Percentiles rank a stretch among this genome's conserved stretches.
phyloP scores from a whole-genome alignment of 2,113 vertebrate genomes.

The Sciurus niger region DNA sequence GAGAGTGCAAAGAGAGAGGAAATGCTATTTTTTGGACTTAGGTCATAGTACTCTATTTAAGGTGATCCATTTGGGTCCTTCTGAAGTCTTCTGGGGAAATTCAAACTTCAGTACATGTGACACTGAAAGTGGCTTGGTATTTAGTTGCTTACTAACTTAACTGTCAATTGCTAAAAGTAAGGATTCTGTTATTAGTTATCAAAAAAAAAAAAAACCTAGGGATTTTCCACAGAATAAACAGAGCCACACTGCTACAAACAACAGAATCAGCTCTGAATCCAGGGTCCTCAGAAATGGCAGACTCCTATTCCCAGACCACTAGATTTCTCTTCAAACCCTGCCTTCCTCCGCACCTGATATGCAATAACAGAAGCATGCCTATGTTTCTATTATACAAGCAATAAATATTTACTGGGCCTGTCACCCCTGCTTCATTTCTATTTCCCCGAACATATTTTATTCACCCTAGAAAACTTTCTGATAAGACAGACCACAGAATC shows the following conservation, averaged over 20 bases:
- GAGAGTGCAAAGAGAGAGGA: not conserved
- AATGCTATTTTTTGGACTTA: constrained; percentile 31
- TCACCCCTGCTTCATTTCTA: not conserved
- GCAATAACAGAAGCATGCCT: not conserved
- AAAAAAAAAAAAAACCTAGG: not conserved
- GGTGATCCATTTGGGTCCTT: not conserved
- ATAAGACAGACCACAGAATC: not conserved
- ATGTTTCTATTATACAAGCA: constrained; percentile 1
- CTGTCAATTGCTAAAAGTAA: not conserved
- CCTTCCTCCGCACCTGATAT: not conserved
- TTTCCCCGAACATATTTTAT: not conserved
- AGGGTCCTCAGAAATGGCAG: not conserved
- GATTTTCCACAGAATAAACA: not conserved
- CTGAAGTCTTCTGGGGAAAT: not conserved
- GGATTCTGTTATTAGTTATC: not conserved
- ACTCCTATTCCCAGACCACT: not conserved
- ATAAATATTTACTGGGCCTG: not conserved
- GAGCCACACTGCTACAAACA: not conserved
- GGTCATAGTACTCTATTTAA: constrained; percentile 35
- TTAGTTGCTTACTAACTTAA: constrained; percentile 49
- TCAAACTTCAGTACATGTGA: not conserved
- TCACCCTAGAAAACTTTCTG: constrained; percentile 9
- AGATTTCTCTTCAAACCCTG: not conserved
- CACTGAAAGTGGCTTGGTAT: not conserved
- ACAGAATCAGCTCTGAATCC: not conserved